Base-by-base conservation (phyloP, 2,797 vertebrate species). In the Buphagus erythrorhynchus region DNA sequence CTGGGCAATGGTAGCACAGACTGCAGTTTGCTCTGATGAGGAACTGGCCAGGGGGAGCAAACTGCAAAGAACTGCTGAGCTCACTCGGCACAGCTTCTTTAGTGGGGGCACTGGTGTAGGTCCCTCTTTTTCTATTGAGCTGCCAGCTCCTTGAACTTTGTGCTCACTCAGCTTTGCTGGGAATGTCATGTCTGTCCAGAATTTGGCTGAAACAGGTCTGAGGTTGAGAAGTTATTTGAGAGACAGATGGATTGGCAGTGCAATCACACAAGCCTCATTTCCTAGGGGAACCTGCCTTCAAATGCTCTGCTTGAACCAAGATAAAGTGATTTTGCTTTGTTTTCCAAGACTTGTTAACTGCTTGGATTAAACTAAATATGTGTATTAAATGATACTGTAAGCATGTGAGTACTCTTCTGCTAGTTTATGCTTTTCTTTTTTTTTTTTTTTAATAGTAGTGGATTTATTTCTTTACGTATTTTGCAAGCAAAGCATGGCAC, bases 281-380 rank as follows among this genome's bases (percentile, higher is more conserved):
- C 95, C 96, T 92, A 66, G 67, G 67, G 91, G 89, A 86, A 86
- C 83, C 72, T 93, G 87, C 72, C 45, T 95, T 87, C 75, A 77
- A 87, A 61, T 74, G 59, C 81, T 92, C 87, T 73, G 67, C 88
- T 92, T 87, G 87, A 93, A 91, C 59, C 17, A 61, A 82, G 89
- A 95, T 87, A 69, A 95, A 91, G 26, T 80, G 13, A 4, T 76
- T 89, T 76, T 92, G 63, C 55, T 67, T 91, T 94, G 52, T 85
- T 93, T 95, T 93, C 87, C 84, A 90, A 71, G 78, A 38, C 49
- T 89, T 78, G 20, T 58, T 82, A 84, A 72, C 71, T 82, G 46
- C 77, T 81, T 84, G 65, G 69, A 83, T 86, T 90, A 79, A 91
- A 49, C 33, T 33, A 65, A 76, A 38, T 63, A n/a, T 29, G 17